A percentile compares a stretch with the other conserved stretches of the same genome.
Evolutionary conservation across 2,888 invertebrate species (phyloP).

Genomic region (Andricus curvator): DNA sequence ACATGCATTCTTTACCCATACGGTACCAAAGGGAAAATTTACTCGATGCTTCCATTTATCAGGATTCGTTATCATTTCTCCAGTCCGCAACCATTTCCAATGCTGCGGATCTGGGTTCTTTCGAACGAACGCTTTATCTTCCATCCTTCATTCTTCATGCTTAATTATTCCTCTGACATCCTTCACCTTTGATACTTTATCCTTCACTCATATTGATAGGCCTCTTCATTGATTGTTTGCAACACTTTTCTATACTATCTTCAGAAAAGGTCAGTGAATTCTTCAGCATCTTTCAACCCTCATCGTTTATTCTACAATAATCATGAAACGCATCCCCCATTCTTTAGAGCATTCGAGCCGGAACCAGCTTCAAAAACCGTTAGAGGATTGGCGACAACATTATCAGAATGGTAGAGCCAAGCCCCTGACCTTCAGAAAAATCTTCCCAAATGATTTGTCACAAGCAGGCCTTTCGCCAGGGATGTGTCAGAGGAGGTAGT

Average conservation of each 20-base stretch:
- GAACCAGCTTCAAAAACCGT: too few species aligned
- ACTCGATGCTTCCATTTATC: not conserved
- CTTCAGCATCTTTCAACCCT: too few species aligned
- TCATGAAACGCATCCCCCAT: too few species aligned
- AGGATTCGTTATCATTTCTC: not conserved
- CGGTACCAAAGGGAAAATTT: not conserved
- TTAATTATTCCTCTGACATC: too few species aligned
- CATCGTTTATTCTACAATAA: too few species aligned
- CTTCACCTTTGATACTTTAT: too few species aligned
- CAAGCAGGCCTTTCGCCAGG: not conserved
- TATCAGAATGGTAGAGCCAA: not conserved
- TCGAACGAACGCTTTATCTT: not conserved
- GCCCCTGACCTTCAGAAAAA: not conserved
- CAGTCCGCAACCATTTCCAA: not conserved
- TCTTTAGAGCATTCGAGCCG: too few species aligned
- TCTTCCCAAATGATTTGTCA: not conserved
- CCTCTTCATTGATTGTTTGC: too few species aligned
- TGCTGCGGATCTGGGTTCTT: not conserved
- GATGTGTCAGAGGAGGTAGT: constrained; percentile 28
- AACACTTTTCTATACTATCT: too few species aligned
- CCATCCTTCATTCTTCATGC: not conserved
- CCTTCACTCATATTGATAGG: too few species aligned
- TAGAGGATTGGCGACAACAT: not conserved
- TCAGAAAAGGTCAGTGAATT: too few species aligned
- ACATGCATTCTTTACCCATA: constrained; percentile 15